Evolutionary conservation across 2,113 vertebrate species (phyloP), one percentile per base, ranked within the genome.

Genomic region (Cryptomyrus ogoouensis): DNA sequence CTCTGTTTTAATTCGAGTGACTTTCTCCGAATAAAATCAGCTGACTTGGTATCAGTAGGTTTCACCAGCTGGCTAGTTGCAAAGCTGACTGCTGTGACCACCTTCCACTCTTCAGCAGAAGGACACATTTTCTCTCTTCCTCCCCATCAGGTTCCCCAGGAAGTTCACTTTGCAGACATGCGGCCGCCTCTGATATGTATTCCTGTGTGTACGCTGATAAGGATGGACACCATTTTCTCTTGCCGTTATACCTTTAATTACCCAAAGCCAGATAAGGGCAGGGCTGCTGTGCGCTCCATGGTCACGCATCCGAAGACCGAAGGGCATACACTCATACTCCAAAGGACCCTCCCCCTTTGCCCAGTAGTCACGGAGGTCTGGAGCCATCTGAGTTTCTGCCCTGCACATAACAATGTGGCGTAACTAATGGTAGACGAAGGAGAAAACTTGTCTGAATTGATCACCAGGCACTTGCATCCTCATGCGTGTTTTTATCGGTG

Each of bases 151-250:
- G 1, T 83, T 53, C 49, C 46, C 70, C 70, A 44, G 53, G 47
- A 89, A 35, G 49, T 80, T 77, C n/a, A 80, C 70, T 83, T 80
- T 83, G 7, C 49, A 83, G 27, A 31, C 13, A 77, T 89, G 27
- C 24, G 7, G 27, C 74, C 19, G 19, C 70, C 44, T 35, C 24
- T 50, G 49, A 83, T 89, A 74, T 49, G 19, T 80, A 80, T 89
- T 89, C 66, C 88, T 56, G 52, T 62, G 74, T 62, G 39, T 27
- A 6, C 24, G 74, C 89, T 46, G 89, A 83, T 89, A 89, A 89
- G 89, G 70, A 31, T 12, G 70, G 56, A 39, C 39, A 84, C 74
- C 15, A 27, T 24, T 89, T 35, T 24, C 66, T 83, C 66, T 83
- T 49, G 24, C 21, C 17, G 31, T 58, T 89, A 58, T 35, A 58